Percentiles rank a stretch among this genome's conserved stretches.
Conservation (phyloP, 2,888 invertebrate species). For the Hydrotaea cyrtoneurina region DNA sequence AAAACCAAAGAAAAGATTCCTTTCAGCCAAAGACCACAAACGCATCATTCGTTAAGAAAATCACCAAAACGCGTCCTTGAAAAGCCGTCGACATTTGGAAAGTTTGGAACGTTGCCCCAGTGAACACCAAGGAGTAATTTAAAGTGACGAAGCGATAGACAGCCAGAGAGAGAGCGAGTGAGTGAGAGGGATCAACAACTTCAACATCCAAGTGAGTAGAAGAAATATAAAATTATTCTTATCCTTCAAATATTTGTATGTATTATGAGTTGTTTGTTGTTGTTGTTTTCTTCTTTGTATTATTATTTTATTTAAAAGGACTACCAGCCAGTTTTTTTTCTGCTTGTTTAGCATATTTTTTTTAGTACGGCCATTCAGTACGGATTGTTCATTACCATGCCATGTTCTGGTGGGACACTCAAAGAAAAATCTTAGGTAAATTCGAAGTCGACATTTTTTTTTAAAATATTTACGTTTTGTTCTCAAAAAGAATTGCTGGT, state of each 20-base stretch:
- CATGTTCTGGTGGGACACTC: neutral
- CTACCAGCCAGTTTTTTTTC: too few relatives aligned
- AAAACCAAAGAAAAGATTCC: neutral
- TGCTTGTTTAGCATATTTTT: neutral
- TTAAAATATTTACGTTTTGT: too few relatives aligned
- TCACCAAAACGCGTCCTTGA: neutral
- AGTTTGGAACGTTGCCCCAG: too few relatives aligned
- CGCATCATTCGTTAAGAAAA: neutral
- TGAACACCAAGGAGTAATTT: neutral
- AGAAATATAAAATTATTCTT: neutral
- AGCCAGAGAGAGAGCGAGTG: neutral
- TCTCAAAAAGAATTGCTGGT: too few relatives aligned
- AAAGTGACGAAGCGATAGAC: neutral
- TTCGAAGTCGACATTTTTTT: too few relatives aligned
- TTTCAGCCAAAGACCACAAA: neutral
- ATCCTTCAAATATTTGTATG: constrained; percentile 2
- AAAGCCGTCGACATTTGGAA: too few relatives aligned
- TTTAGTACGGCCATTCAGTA: neutral
- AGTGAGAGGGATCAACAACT: neutral
- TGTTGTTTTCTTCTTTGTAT: neutral
- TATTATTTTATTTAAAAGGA: neutral
- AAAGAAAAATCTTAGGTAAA: too few relatives aligned
- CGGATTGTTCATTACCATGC: neutral
- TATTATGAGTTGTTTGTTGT: neutral
- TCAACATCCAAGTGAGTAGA: neutral